Evolutionary conservation across 37 sponge, comb jelly and placozoan genomes (phyloP).

Genomic region (Spongilla lacustris): DNA sequence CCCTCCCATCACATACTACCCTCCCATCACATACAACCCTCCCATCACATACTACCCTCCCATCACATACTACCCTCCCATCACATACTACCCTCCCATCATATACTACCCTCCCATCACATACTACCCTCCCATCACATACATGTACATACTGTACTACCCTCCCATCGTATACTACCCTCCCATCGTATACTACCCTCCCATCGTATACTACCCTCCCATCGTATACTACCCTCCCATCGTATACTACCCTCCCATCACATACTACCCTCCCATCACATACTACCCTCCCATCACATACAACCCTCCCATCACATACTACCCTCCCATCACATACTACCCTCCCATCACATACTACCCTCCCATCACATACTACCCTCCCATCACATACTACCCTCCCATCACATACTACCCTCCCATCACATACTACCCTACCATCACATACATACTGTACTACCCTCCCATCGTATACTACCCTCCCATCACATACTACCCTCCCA

Average conservation of each 20-base stretch:
- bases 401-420: not conserved
- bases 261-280: not conserved
- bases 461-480: not conserved
- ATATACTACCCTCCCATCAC: not conserved
- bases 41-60: not conserved
- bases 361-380: not conserved
- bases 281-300: not conserved
- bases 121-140: not conserved
- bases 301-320: not conserved
- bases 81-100: not conserved
- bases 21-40: not conserved
- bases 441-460: not conserved
- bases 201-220: not conserved
- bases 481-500: not conserved
- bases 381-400: not conserved
- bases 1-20: not conserved
- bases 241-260: no score
- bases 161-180: not conserved
- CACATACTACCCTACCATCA: not conserved
- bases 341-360: not conserved
- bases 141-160: no score
- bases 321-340: not conserved
- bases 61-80: not conserved
- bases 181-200: not conserved
- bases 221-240: not conserved